Percentiles rank a stretch among this genome's conserved stretches.
Evolutionary conservation across 2,797 vertebrate species (phyloP).

Genomic region (Uromys caudimaculatus): DNA sequence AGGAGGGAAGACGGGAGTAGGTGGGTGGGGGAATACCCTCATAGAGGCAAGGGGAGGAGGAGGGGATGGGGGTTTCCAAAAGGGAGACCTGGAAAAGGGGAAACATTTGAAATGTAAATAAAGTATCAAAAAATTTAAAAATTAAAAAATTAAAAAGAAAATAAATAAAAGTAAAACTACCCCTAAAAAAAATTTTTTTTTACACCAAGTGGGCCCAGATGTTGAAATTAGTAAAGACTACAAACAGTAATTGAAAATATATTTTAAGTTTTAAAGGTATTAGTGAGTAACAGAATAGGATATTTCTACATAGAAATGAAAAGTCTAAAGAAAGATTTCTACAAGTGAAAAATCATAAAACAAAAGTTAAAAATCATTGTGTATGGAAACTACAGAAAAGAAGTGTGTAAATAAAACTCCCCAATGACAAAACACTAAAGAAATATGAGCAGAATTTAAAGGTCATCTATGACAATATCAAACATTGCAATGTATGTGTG

Average conservation of each 20-base stretch:
- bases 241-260: not conserved
- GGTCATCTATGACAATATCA: too few relatives aligned
- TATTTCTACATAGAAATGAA: not conserved
- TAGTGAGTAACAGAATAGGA: not conserved
- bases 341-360: not conserved
- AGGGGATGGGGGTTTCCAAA: too few relatives aligned
- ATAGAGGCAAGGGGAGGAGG: too few relatives aligned
- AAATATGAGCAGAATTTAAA: not conserved
- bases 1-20: too few relatives aligned
- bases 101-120: too few relatives aligned
- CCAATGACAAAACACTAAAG: not conserved
- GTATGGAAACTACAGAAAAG: not conserved
- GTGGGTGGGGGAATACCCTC: too few relatives aligned
- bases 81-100: too few relatives aligned
- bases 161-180: too few relatives aligned
- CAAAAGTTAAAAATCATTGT: not conserved
- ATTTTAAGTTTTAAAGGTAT: not conserved
- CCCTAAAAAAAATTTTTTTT: too few relatives aligned
- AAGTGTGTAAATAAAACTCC: not conserved
- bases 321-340: not conserved
- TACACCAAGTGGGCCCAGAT: not conserved
- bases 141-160: too few relatives aligned
- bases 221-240: not conserved
- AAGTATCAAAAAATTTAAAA: too few relatives aligned
- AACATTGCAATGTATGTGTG: too few relatives aligned